Conservation (phyloP, 2,797 vertebrate genomes). For the Megaceryle alcyon region DNA sequence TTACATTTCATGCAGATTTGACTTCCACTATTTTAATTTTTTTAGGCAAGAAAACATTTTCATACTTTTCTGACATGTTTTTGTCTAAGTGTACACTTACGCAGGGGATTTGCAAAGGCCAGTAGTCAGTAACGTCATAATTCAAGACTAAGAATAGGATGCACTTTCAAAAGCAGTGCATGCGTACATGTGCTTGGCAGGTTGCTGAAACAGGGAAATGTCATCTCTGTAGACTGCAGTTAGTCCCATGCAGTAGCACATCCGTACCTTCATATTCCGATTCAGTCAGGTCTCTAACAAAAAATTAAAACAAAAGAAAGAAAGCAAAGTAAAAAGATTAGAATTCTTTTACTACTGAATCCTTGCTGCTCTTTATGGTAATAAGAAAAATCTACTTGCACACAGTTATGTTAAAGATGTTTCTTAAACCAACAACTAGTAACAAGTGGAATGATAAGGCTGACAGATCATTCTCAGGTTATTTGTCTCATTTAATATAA, state of each 20-base stretch:
- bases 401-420: background rate
- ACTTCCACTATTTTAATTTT: background rate
- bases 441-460: background rate
- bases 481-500: background rate
- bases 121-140: background rate
- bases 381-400: background rate
- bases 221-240: background rate
- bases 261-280: background rate
- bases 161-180: background rate
- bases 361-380: background rate
- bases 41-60: background rate
- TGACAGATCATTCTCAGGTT: background rate
- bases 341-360: background rate
- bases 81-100: background rate
- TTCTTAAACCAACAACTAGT: background rate
- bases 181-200: background rate
- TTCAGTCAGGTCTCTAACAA: background rate
- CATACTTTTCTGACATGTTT: background rate
- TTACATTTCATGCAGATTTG: background rate
- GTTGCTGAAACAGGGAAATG: slow-evolving; percentile 1
- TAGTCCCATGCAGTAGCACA: background rate
- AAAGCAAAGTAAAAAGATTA: too few relatives aligned
- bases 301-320: background rate
- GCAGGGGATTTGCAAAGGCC: background rate
- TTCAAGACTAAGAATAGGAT: background rate